A percentile compares a stretch with the other conserved stretches of the same genome.
phyloP scores from a whole-genome alignment of 2,113 vertebrate species.

The Paraplagusia blochii region DNA sequence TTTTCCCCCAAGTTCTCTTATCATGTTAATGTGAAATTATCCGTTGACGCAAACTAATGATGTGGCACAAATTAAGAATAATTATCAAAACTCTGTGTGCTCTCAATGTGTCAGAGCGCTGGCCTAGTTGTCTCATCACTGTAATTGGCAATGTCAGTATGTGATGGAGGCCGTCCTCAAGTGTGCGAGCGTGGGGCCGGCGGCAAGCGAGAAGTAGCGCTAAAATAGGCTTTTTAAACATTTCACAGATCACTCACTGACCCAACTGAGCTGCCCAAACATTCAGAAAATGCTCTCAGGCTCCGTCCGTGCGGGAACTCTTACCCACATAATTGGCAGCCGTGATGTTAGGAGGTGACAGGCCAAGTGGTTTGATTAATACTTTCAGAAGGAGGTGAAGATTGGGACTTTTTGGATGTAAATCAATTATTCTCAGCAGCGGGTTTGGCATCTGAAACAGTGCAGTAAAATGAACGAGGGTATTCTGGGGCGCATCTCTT shows the following conservation, averaged over 20 bases:
- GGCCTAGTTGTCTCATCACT: slow-evolving; percentile 58
- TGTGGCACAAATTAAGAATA: slow-evolving; percentile 53
- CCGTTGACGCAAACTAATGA: slow-evolving; percentile 48
- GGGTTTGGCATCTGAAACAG: too few species aligned
- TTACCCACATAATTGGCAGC: slow-evolving; percentile 24
- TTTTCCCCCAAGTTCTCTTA: slow-evolving; percentile 14
- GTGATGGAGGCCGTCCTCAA: slow-evolving; percentile 35
- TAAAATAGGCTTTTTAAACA: slow-evolving; percentile 19
- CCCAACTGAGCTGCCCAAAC: slow-evolving; percentile 12
- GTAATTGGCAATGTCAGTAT: slow-evolving; percentile 28
- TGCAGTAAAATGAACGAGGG: too few species aligned
- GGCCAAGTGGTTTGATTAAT: slow-evolving; percentile 24
- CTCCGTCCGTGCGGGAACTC: slow-evolving; percentile 5
- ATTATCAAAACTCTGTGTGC: slow-evolving; percentile 42
- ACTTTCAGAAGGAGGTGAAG: slow-evolving; percentile 8
- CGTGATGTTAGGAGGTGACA: slow-evolving; percentile 1
- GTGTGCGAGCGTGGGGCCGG: neutral
- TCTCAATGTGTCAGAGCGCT: slow-evolving; percentile 69
- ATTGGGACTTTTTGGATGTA: neutral
- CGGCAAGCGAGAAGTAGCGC: neutral
- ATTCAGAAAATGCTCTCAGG: slow-evolving; percentile 22
- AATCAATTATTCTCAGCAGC: neutral
- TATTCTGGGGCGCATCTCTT: too few species aligned
- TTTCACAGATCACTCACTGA: slow-evolving; percentile 8
- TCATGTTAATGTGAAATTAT: slow-evolving; percentile 12